Conservation (phyloP, 2,797 vertebrate genomes). For the Tokudaia tokunoshimensis region DNA sequence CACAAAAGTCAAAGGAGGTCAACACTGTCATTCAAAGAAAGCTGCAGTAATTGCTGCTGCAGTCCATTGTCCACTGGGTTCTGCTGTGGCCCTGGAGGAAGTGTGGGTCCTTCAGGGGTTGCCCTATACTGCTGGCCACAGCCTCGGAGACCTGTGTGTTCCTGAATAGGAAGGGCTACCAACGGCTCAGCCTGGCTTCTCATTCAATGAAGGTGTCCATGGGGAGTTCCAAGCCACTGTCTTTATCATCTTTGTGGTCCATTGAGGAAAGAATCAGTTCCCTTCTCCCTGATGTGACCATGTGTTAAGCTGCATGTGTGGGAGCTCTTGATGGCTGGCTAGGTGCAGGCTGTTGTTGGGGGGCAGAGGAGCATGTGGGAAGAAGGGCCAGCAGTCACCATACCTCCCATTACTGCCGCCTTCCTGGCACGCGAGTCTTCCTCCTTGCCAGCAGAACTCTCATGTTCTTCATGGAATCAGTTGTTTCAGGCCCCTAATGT, state of each 20-base stretch:
- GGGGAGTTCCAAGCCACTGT: neutral
- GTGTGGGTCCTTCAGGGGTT: neutral
- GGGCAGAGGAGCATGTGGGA: neutral
- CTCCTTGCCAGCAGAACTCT: neutral
- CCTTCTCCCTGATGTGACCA: neutral
- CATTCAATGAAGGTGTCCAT: neutral
- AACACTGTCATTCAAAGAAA: neutral
- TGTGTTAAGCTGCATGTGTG: neutral
- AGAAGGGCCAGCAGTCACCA: neutral
- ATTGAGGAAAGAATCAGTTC: neutral
- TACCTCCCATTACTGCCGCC: neutral
- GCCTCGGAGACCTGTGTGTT: neutral
- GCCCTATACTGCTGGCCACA: neutral
- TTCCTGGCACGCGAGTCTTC: no score
- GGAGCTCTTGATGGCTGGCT: neutral
- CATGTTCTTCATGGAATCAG: neutral
- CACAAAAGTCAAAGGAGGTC: neutral
- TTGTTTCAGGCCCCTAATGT: neutral
- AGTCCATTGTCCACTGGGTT: neutral
- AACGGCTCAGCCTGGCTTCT: neutral
- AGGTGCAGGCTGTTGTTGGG: neutral
- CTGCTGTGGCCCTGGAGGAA: neutral
- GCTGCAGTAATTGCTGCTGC: neutral
- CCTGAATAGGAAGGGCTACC: neutral
- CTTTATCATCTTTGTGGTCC: neutral